A percentile compares a stretch with the other conserved stretches of the same genome.
These are phyloP conservation scores for Globodera ellingtonae DNA, from an alignment of 1,140 invertebrate species.

Conservation along the genomic window DNA sequence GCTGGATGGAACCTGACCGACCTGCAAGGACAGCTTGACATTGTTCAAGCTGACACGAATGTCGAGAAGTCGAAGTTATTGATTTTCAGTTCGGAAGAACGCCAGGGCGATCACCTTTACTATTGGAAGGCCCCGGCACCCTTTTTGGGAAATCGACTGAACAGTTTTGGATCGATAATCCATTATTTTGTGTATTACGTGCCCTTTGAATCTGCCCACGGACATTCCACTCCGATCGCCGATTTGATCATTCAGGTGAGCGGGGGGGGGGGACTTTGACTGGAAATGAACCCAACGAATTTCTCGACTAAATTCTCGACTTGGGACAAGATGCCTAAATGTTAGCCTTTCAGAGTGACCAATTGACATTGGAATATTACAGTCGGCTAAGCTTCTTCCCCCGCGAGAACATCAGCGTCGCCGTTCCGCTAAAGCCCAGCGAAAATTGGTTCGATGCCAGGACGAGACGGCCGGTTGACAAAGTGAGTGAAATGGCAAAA, in stretches of 20 bases:
- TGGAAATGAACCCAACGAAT: background rate
- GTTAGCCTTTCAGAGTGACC: constrained; percentile 66
- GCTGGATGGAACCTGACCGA: constrained; percentile 67
- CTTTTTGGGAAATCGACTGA: constrained; percentile 70
- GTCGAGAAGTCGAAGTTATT: constrained; percentile 32
- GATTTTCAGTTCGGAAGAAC: constrained; percentile 47
- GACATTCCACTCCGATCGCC: constrained; percentile 72
- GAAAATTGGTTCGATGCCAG: constrained; percentile 62
- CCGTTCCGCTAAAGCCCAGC: constrained; percentile 70
- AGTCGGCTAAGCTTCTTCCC: constrained; percentile 56
- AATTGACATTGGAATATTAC: constrained; percentile 70
- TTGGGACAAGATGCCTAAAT: no score
- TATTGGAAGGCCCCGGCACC: constrained; percentile 83
- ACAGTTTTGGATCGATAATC: constrained; percentile 82
- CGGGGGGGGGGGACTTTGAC: constrained; percentile 11
- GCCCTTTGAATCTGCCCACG: constrained; percentile 78
- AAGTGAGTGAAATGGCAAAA: constrained; percentile 62
- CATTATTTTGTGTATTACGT: constrained; percentile 80
- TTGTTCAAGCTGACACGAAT: background rate
- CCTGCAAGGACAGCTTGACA: constrained; percentile 55
- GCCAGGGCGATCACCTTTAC: constrained; percentile 71
- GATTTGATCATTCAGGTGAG: constrained; percentile 82
- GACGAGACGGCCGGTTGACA: constrained; percentile 70
- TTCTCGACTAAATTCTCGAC: background rate
- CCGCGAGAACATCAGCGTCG: constrained; percentile 57